A percentile compares a stretch with the other conserved stretches of the same genome.
Evolutionary conservation across 2,113 vertebrate genomes (phyloP).

Genomic region (Lepidothrix coronata): DNA sequence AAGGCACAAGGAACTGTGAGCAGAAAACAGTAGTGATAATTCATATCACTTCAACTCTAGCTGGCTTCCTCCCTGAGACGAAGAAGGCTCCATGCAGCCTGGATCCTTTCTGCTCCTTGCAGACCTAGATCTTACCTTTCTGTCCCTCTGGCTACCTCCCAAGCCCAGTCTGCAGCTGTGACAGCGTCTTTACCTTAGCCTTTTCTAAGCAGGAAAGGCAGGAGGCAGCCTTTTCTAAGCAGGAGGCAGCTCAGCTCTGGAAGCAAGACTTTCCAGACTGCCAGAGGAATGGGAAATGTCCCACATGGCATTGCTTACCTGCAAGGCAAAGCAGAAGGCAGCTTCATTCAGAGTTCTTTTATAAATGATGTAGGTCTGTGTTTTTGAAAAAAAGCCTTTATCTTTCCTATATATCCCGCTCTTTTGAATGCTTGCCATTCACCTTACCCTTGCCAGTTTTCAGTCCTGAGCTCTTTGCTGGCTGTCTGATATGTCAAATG

Average conservation of each 20-base stretch:
- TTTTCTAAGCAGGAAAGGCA: not conserved
- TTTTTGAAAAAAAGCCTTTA: not conserved
- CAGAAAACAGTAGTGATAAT: not conserved
- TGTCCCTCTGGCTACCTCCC: not conserved
- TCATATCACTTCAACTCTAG: not conserved
- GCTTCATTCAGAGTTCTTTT: not conserved
- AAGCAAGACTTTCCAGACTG: not conserved
- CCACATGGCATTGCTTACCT: not conserved
- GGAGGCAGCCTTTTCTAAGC: not conserved
- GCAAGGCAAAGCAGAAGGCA: not conserved
- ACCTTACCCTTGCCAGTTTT: not conserved
- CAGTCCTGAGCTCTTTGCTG: not conserved
- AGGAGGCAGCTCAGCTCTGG: not conserved
- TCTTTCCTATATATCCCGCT: not conserved
- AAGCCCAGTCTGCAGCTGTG: not conserved
- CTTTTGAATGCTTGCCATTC: not conserved
- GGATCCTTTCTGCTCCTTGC: slow-evolving; percentile 20
- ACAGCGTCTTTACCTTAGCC: not conserved
- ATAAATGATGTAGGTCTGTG: not conserved
- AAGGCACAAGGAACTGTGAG: not conserved
- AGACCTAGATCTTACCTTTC: not conserved
- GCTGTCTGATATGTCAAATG: not conserved
- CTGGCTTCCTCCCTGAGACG: not conserved
- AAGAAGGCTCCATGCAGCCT: not conserved
- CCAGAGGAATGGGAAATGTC: not conserved